Percentiles rank a stretch among this genome's conserved stretches.
phyloP scores from a whole-genome alignment of 2,113 vertebrate genomes.

The Lycaon pictus region DNA sequence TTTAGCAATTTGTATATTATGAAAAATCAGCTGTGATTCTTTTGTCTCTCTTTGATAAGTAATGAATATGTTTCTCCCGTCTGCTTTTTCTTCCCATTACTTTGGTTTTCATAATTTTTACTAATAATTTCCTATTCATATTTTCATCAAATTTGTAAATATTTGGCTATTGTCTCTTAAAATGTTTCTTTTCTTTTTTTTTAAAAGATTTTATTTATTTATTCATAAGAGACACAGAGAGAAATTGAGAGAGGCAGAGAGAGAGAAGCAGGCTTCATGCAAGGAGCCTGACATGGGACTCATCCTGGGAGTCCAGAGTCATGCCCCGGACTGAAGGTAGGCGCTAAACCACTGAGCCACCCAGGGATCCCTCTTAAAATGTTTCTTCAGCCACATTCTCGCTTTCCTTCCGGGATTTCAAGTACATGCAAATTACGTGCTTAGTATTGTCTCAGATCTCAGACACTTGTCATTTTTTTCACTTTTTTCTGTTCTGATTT shows the following conservation, averaged over 20 bases:
- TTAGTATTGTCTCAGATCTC: background rate
- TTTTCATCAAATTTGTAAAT: background rate
- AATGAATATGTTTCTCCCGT: background rate
- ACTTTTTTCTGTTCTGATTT: background rate
- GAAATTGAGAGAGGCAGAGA: no score
- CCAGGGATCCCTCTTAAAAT: background rate
- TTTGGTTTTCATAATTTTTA: background rate
- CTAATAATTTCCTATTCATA: background rate
- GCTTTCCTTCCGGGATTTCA: background rate
- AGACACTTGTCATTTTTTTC: background rate
- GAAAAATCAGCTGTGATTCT: background rate
- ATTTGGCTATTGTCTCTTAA: background rate
- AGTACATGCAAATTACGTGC: background rate
- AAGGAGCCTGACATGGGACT: no score
- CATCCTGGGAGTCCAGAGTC: no score
- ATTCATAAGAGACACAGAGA: no score
- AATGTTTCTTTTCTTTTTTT: background rate
- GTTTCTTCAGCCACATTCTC: background rate
- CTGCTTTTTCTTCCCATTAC: background rate
- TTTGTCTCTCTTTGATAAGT: background rate
- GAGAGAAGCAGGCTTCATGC: no score
- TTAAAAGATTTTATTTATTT: no score
- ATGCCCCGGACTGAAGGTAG: no score
- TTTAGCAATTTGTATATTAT: background rate
- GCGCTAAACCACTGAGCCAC: no score